Base-by-base conservation (phyloP, 2,113 vertebrate genomes). In the Mormyrus lacerda region DNA sequence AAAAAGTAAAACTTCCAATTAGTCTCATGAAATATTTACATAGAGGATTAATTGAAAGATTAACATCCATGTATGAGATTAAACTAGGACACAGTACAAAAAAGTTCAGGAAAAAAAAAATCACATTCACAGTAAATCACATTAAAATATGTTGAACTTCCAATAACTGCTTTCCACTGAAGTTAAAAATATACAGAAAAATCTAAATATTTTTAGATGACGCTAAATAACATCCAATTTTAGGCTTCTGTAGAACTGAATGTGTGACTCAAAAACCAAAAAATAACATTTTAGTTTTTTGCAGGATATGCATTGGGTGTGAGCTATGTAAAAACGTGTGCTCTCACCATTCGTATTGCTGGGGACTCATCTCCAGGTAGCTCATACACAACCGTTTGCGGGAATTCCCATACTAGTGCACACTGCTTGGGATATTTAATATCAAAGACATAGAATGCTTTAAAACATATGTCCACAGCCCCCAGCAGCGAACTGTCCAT, bases 11-110 rank as follows among this genome's bases (percentile, higher is more conserved):
- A 51, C 15, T 51, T 17, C 50, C 50, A 51, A 51, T 42, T 79
- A 79, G 35, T 42, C 73, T 79, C 73, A 79, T 79, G 73, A 31
- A 79, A 79, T 79, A 79, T 19, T 7, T 31, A 79, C 73, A 31
- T 79, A 79, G 73, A 79, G 35, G 73, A 42, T 79, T 79, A 79
- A 79, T 79, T 79, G 73, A 79, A 79, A 79, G 35, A 79, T 79
- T 79, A 79, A 79, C 73, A 79, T 79, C 73, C 73, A 79, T 79
- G 73, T 79, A 79, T 79, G 73, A 2, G 35, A 79, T 31, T 79
- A 79, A 7, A 79, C 35, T 79, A 79, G 73, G 27, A 69, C 31
- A 79, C 73, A 79, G 73, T 79, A 79, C 73, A 79, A 76, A 31
- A 73, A 69, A 69, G 65, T 69, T 24, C 65, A 69, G 19, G 24